Conservation (phyloP, 2,888 invertebrate genomes). For the Cheilosia urbana region DNA sequence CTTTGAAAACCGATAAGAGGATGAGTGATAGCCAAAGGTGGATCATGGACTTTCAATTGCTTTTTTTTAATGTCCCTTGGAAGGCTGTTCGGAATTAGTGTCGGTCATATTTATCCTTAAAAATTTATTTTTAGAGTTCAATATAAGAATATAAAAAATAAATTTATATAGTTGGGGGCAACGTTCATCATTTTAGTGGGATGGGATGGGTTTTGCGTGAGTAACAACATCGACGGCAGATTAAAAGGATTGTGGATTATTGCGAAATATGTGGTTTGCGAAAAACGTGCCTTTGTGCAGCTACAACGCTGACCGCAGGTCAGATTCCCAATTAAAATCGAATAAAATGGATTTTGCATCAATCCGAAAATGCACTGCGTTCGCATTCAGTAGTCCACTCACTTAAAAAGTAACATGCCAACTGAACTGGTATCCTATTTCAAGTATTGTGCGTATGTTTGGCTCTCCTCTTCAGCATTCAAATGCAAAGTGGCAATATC, state of each 20-base stretch:
- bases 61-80: conserved; percentile 2
- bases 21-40: background rate
- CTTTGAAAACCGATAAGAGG: background rate
- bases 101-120: too few species aligned
- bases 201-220: background rate
- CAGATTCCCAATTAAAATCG: background rate
- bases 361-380: background rate
- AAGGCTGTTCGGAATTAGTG: background rate
- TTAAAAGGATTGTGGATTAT: background rate
- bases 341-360: background rate
- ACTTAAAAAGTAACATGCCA: background rate
- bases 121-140: too few species aligned
- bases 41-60: background rate
- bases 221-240: background rate
- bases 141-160: too few species aligned
- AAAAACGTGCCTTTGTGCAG: background rate
- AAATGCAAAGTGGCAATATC: conserved; percentile 16
- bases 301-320: background rate
- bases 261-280: background rate
- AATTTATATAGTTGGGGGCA: too few species aligned
- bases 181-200: too few species aligned
- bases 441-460: too few species aligned
- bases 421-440: background rate
- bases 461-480: too few species aligned
- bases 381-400: too few species aligned